Base-by-base conservation (phyloP, 2,888 invertebrate genomes). In the Branchellion lobata region DNA sequence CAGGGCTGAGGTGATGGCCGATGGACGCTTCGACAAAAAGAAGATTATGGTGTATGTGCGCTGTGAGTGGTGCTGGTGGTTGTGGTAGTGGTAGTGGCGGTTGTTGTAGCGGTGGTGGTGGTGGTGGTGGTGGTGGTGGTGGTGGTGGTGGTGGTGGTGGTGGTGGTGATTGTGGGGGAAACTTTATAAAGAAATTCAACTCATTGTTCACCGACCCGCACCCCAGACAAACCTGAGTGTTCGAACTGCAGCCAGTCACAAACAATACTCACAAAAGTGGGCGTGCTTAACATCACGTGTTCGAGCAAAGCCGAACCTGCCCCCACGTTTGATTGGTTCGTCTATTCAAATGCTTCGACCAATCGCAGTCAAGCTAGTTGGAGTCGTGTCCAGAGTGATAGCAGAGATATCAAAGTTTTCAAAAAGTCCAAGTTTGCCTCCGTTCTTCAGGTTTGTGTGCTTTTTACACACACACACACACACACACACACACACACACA, bases 21-120 rank as follows among this genome's bases (percentile, higher is more conserved):
- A 81, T 21, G 83, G 82, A 8, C 53, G 81, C 8, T 81, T 80
- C 24, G 72, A 81, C 31, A 47, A 75, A 61, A 65, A 18, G 47
- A 34, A 77, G 1, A 83, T 84, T 57, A 31, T 72, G 0, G 82
- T 84, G 57, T 78, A 80, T 29, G 83, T 84, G 11, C 61, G 82
- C 69, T 81, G 84, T 84, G 79, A 80, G 84, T 81, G 1, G 24
- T 31, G 40, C 21, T 74, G 3, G 29, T 21, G 33, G 21, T 27
- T 74, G 0, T 5, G 40, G 5, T 5, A 8, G 40, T 40, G 14
- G 40, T 40, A 40, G 40, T 40, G 40, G 40, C 40, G 5, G 40
- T 40, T 5, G 40, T 40, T 40, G 40, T 5, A 14, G 5, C 8
- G 5, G 8, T 40, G 31, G n/a, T 33, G 29, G 21, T 21, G 71